Base-by-base conservation (phyloP, 2,888 invertebrate genomes). In the Antitype chi region DNA sequence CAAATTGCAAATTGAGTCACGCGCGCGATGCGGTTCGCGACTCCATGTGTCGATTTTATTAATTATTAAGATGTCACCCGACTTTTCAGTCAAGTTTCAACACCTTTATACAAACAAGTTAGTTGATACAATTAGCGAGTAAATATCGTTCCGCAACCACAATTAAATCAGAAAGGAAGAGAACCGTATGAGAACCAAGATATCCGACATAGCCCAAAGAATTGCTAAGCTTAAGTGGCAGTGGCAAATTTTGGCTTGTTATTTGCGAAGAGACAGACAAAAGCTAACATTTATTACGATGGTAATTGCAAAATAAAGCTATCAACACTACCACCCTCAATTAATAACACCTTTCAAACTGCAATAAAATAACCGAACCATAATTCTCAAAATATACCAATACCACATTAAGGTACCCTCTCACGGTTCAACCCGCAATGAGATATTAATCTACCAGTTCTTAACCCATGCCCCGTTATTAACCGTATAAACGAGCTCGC, bases 371-470 rank as follows among this genome's bases (percentile, higher is more conserved):
- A 57, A 20, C 43, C 11, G 20, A 9, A 59, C 23, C 63, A 67
- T 75, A 78, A 70, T 70, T 78, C 28, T 66, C 52, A 62, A 67
- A 82, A 76, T 78, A 25, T 25, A 63, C 63, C 69, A 70, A 88
- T 77, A 78, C 52, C 20, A 69, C 49, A 78, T 28, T 28, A 71
- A 32, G 28, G 73, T 68, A 74, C 76, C 43, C 66, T 74, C 55
- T 63, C 59, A 79, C 28, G 52, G 72, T 69, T 78, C 60, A 62
- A 62, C 76, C 78, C 59, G 43, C 73, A 76, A 82, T 84, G 78
- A 82, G 82, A 86, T 88, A 88, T 81, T 86, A 82, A 87, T 86
- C 88, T 78, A 68, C 49, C n/a, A 78, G 76, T 80, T 84, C 76
- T 75, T 78, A 84, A 78, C 82, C 87, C 69, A 0, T 82, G 72